Percentiles rank a stretch among this genome's conserved stretches.
Evolutionary conservation across 1,140 invertebrate genomes (phyloP).

Genomic region (Heliconius hewitsoni): DNA sequence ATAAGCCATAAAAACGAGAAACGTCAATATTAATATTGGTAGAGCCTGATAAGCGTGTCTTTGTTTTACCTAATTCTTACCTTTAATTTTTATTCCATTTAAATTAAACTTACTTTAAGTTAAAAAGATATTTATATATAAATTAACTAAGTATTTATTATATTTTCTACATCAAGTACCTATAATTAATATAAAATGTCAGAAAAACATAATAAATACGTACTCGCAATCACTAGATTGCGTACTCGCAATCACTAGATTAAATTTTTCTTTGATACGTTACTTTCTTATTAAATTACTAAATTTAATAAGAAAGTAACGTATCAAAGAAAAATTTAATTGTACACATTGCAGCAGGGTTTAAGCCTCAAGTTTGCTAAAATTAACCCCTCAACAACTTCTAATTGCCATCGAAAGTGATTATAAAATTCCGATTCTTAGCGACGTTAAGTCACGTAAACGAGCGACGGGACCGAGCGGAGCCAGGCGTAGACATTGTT

Average conservation of each 20-base stretch:
- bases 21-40: no score
- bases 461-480: slow-evolving; percentile 10
- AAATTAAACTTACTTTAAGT: no score
- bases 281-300: no score
- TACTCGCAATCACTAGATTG: background rate
- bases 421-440: slow-evolving; percentile 23
- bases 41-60: no score
- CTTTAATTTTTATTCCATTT: no score
- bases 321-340: background rate
- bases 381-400: slow-evolving; percentile 17
- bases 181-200: background rate
- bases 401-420: slow-evolving; percentile 25
- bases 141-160: background rate
- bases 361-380: slow-evolving; percentile 10
- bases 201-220: background rate
- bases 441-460: slow-evolving; percentile 15
- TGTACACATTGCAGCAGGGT: slow-evolving; percentile 10
- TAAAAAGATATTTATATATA: no score
- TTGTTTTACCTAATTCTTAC: no score
- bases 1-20: no score
- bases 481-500: slow-evolving; percentile 30
- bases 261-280: no score
- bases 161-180: background rate
- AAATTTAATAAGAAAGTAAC: slow-evolving; percentile 10
- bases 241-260: no score